Base-by-base conservation (phyloP, 2,888 invertebrate species). In the Drosophila phalerata region DNA sequence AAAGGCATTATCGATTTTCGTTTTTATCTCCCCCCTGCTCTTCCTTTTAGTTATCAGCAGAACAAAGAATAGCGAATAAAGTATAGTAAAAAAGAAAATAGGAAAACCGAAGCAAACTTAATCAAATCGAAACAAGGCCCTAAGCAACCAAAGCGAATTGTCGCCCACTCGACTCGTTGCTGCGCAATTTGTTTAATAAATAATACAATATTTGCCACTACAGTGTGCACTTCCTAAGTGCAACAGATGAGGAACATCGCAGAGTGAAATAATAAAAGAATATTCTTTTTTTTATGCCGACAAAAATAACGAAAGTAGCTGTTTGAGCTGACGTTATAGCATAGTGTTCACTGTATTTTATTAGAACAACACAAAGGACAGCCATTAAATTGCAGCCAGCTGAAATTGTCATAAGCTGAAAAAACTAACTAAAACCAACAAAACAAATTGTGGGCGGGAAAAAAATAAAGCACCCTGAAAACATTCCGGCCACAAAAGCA, bases 1-100 rank as follows among this genome's bases (percentile, higher is more conserved):
- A 63, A 78, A 61, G 66, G 67, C 70, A 73, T 62, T 84, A 84
- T 84, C 88, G 84, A 84, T 84, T 84, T 87, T 85, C 69, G 65
- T 73, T 77, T 77, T 82, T 45, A 9, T 38, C 30, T 47, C 37
- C 5, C 28, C 6, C 25, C 5, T 25, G 34, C 48, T 38, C 10
- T 22, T 22, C 32, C 57, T 22, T 48, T 5, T 34, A 47, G 30
- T 80, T 77, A 71, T 72, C 69, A 68, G 42, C 63, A 42, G n/a
- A 56, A 62, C n/a, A 34, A 19, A 51, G 13, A 32, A 49, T 32
- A 19, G 48, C 11, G 51, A 32, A 30, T 5, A 13, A 19, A 55
- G 19, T 28, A 40, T 17, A 38, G 37, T 15, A 48, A 3, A 56
- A 47, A 22, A 45, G 25, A 15, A 63, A 30, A 15, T n/a, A 37